A percentile compares a stretch with the other conserved stretches of the same genome.
Evolutionary conservation across 2,797 vertebrate genomes (phyloP).

Genomic region (Microctenopoma stevenorrisi): DNA sequence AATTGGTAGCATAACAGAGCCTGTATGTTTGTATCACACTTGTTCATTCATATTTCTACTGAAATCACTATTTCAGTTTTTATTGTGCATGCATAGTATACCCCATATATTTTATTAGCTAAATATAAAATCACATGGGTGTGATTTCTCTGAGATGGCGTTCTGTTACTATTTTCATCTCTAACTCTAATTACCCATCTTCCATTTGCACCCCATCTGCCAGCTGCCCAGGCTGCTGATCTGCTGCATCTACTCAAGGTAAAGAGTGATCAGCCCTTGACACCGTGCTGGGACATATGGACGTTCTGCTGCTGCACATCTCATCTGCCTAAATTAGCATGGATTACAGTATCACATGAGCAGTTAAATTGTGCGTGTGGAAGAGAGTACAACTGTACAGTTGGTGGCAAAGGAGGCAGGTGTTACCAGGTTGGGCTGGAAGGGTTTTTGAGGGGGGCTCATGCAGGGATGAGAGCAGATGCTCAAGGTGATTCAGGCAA

Average conservation of each 20-base stretch:
- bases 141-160: conserved; percentile 1
- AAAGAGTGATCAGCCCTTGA: conserved; percentile 72
- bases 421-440: conserved; percentile 34
- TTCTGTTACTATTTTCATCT: conserved; percentile 30
- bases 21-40: not conserved
- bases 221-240: conserved; percentile 70
- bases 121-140: not conserved
- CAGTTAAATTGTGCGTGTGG: conserved; percentile 47
- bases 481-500: conserved; percentile 27
- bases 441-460: conserved; percentile 30
- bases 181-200: conserved; percentile 43
- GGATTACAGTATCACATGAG: conserved; percentile 71
- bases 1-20: not conserved
- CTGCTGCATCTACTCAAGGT: conserved; percentile 67
- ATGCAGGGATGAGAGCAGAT: conserved; percentile 39
- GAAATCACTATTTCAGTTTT: not conserved
- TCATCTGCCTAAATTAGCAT: conserved; percentile 86
- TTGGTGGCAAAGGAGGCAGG: conserved; percentile 45
- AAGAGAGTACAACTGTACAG: conserved; percentile 30
- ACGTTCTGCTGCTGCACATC: conserved; percentile 74
- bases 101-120: too few relatives aligned
- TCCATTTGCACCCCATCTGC: conserved; percentile 39
- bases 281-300: conserved; percentile 78
- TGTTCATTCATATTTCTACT: not conserved
- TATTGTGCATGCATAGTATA: not conserved